Percentiles rank a stretch among this genome's conserved stretches.
These are phyloP conservation scores for Bolinopsis microptera DNA, from an alignment of 37 sponge, comb jelly and placozoan species.

Conservation along the genomic window DNA sequence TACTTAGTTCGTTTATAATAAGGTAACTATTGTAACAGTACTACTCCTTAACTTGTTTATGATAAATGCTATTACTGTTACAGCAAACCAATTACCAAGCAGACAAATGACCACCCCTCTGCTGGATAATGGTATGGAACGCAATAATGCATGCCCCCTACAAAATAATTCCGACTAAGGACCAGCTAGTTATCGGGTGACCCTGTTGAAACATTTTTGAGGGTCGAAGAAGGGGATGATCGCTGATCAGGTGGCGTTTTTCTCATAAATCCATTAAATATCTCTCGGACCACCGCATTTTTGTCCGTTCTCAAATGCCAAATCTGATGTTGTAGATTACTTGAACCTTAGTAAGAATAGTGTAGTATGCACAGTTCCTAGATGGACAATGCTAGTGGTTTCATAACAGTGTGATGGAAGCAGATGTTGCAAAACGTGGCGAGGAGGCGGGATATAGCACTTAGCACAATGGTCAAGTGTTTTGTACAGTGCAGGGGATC, in stretches of 20 bases:
- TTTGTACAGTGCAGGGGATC: too few relatives aligned
- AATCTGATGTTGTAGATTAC: too few relatives aligned
- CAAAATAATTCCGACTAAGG: neutral
- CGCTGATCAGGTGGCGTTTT: neutral
- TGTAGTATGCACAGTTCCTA: too few relatives aligned
- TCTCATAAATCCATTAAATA: neutral
- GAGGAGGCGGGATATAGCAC: too few relatives aligned
- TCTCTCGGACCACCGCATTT: neutral
- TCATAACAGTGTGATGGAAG: too few relatives aligned
- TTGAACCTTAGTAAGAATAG: too few relatives aligned
- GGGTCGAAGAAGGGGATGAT: neutral
- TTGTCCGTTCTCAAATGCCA: neutral
- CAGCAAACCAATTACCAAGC: neutral
- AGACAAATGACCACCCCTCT: neutral
- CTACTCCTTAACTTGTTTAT: neutral
- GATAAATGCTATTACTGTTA: neutral
- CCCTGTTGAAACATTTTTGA: neutral
- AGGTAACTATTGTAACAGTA: neutral
- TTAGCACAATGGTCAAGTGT: too few relatives aligned
- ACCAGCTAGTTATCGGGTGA: neutral
- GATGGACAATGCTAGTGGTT: too few relatives aligned
- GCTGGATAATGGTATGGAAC: neutral
- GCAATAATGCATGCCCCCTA: neutral
- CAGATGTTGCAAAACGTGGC: too few relatives aligned
- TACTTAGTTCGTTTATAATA: neutral